Evolutionary conservation across 2,888 invertebrate genomes (phyloP).

Genomic region (Tiliacea aurago): DNA sequence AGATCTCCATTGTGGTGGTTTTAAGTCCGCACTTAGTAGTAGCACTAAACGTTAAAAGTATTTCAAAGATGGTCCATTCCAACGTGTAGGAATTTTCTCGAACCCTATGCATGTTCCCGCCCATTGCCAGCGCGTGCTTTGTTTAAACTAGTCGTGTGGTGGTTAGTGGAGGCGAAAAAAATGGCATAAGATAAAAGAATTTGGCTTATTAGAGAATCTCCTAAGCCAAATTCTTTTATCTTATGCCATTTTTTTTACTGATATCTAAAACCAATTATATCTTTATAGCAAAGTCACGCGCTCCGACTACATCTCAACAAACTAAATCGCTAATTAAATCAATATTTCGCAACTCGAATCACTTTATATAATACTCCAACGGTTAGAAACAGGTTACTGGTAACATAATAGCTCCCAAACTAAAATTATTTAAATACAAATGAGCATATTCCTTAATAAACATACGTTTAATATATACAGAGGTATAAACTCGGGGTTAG

Average conservation of each 20-base stretch:
- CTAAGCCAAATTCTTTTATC: not conserved
- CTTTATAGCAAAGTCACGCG: slow-evolving; percentile 10
- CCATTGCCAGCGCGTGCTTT: slow-evolving; percentile 28
- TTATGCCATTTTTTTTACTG: not conserved
- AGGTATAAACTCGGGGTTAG: slow-evolving; percentile 13
- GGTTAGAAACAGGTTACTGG: slow-evolving; percentile 42
- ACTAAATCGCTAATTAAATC: slow-evolving; percentile 23
- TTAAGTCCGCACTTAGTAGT: slow-evolving; percentile 33
- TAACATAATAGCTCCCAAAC: slow-evolving; percentile 30
- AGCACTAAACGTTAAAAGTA: slow-evolving; percentile 36
- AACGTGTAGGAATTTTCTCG: slow-evolving; percentile 22
- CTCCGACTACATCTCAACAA: not conserved
- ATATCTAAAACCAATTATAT: slow-evolving; percentile 19
- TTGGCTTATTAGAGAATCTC: too few species aligned
- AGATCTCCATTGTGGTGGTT: slow-evolving; percentile 33
- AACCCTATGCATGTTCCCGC: not conserved
- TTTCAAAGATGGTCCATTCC: slow-evolving; percentile 30
- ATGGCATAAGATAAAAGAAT: too few species aligned
- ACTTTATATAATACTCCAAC: slow-evolving; percentile 18
- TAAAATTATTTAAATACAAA: slow-evolving; percentile 55
- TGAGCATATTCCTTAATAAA: slow-evolving; percentile 40
- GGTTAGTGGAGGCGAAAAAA: not conserved
- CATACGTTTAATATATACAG: slow-evolving; percentile 10
- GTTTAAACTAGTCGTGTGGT: slow-evolving; percentile 15
- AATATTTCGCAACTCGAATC: slow-evolving; percentile 25